phyloP scores from a whole-genome alignment of 2,888 invertebrate species.

The Leptinotarsa juncta region DNA sequence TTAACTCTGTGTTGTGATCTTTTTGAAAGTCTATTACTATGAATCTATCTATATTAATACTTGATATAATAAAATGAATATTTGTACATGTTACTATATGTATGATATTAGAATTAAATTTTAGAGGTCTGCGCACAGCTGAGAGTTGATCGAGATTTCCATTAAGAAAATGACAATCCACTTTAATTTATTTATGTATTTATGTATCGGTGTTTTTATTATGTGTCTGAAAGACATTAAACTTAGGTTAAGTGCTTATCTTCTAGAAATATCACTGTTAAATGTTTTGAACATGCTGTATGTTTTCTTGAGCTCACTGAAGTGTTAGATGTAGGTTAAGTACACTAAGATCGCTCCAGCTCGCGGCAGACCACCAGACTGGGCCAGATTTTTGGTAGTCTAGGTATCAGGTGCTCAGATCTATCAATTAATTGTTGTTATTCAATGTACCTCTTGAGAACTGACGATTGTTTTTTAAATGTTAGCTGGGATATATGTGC shows the following conservation, averaged over 20 bases:
- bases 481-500: slow-evolving; percentile 19
- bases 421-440: slow-evolving; percentile 64
- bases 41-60: slow-evolving; percentile 66
- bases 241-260: slow-evolving; percentile 55
- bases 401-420: slow-evolving; percentile 64
- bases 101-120: slow-evolving; percentile 58
- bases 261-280: slow-evolving; percentile 48
- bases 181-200: slow-evolving; percentile 61
- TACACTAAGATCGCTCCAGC: slow-evolving; percentile 51
- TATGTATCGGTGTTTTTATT: slow-evolving; percentile 62
- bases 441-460: slow-evolving; percentile 61
- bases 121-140: slow-evolving; percentile 50
- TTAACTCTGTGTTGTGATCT: slow-evolving; percentile 68
- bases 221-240: slow-evolving; percentile 60
- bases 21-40: slow-evolving; percentile 68
- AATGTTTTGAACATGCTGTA: slow-evolving; percentile 55
- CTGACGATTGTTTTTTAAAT: slow-evolving; percentile 56
- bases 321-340: slow-evolving; percentile 49
- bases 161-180: slow-evolving; percentile 64
- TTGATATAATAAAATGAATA: slow-evolving; percentile 61
- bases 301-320: slow-evolving; percentile 54
- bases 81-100: slow-evolving; percentile 66
- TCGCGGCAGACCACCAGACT: slow-evolving; percentile 56
- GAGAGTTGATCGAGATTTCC: slow-evolving; percentile 55
- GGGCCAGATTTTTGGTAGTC: slow-evolving; percentile 61